A percentile compares a stretch with the other conserved stretches of the same genome.
These are phyloP conservation scores for Ephialtes manifestator DNA, from an alignment of 2,888 invertebrate genomes.

Conservation along the genomic window DNA sequence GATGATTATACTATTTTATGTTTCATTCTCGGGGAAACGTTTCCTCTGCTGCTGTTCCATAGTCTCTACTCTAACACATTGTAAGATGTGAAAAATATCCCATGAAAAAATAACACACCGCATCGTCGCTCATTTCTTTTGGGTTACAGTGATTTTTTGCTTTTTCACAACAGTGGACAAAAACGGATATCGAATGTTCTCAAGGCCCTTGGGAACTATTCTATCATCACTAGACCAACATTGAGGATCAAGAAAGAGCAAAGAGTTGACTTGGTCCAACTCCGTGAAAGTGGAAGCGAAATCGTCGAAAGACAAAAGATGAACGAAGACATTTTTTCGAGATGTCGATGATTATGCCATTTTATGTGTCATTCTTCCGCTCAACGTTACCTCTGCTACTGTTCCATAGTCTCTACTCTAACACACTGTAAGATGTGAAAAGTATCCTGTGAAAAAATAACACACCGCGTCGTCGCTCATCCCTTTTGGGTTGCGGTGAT, in stretches of 20 bases:
- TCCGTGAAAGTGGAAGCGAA: constrained; percentile 17
- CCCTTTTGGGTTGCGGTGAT: constrained; percentile 2
- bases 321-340: constrained; percentile 49
- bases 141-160: constrained; percentile 10
- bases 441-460: constrained; percentile 39
- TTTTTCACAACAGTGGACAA: background rate
- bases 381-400: too few species aligned
- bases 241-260: constrained; percentile 53
- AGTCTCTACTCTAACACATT: background rate
- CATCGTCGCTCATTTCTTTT: constrained; percentile 21
- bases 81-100: constrained; percentile 29
- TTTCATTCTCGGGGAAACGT: constrained; percentile 14
- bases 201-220: background rate
- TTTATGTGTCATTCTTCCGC: constrained; percentile 1
- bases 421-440: too few species aligned
- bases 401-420: too few species aligned
- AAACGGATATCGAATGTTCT: background rate
- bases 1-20: constrained; percentile 61
- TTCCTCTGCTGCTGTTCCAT: constrained; percentile 6
- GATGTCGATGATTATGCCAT: constrained; percentile 68
- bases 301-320: constrained; percentile 2
- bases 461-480: constrained; percentile 28
- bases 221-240: constrained; percentile 24
- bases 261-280: constrained; percentile 31
- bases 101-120: constrained; percentile 44